Evolutionary conservation across 2,113 vertebrate genomes (phyloP).

Genomic region (Girardinichthys multiradiatus): DNA sequence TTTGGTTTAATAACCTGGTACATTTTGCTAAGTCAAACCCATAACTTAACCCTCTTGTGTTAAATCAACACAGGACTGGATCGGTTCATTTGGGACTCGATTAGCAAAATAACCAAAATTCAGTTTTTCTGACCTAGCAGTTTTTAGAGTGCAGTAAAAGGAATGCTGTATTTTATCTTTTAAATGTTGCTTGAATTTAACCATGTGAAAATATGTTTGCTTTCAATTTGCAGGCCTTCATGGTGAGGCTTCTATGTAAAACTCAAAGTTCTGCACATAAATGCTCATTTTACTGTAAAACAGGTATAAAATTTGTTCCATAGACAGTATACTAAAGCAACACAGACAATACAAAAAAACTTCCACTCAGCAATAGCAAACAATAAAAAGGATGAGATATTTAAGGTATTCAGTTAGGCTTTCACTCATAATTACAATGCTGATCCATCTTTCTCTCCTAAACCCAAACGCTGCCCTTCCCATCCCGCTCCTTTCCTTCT

Average conservation of each 20-base stretch:
- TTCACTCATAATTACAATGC: neutral
- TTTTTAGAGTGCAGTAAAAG: no score
- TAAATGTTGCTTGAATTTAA: no score
- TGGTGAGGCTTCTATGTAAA: neutral
- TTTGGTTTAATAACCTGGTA: no score
- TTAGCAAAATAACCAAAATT: no score
- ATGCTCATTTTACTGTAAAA: slow-evolving; percentile 61
- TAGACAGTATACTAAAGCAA: slow-evolving; percentile 24
- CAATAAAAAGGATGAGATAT: neutral
- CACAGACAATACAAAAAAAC: neutral
- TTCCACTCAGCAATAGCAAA: slow-evolving; percentile 2
- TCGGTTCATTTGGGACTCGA: no score
- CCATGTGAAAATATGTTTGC: neutral
- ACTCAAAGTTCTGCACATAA: neutral
- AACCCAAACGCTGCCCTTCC: slow-evolving; percentile 86
- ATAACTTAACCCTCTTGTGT: no score
- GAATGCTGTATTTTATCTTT: no score
- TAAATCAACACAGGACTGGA: no score
- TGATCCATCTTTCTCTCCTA: slow-evolving; percentile 55
- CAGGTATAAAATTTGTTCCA: slow-evolving; percentile 52
- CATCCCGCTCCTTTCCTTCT: slow-evolving; percentile 61
- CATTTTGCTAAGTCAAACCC: no score
- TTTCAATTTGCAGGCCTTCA: no score
- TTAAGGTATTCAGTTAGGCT: neutral
- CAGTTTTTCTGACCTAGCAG: no score